phyloP scores from a whole-genome alignment of 2,113 vertebrate species.

The Alexandromys fortis region DNA sequence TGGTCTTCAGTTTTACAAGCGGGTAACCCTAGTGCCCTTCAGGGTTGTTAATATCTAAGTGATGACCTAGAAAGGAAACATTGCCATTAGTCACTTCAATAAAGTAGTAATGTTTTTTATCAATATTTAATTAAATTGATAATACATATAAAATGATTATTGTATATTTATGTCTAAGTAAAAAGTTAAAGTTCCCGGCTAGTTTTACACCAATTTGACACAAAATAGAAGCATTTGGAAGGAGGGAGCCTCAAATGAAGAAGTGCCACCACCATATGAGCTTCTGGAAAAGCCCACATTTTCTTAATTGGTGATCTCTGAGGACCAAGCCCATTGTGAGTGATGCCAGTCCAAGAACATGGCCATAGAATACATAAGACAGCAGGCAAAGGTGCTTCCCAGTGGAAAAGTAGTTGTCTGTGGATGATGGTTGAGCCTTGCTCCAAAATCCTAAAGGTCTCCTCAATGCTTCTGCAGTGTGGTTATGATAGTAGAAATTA shows the following conservation, averaged over 20 bases:
- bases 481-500: background rate
- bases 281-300: background rate
- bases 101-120: background rate
- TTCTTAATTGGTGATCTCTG: background rate
- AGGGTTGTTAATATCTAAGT: background rate
- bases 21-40: background rate
- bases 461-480: background rate
- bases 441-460: background rate
- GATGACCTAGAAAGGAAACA: background rate
- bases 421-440: background rate
- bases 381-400: background rate
- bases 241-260: too few species aligned
- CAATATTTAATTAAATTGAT: background rate
- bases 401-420: background rate
- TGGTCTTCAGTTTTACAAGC: background rate
- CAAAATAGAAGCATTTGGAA: too few species aligned
- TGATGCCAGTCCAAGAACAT: background rate
- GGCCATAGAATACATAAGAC: background rate
- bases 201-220: too few species aligned
- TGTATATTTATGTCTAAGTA: background rate
- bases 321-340: background rate
- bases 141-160: background rate
- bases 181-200: background rate
- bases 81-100: too few species aligned
- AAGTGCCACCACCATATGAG: too few species aligned